Percentiles rank a stretch among this genome's conserved stretches.
Conservation (phyloP, 2,113 vertebrate species). For the Nothobranchius furzeri region DNA sequence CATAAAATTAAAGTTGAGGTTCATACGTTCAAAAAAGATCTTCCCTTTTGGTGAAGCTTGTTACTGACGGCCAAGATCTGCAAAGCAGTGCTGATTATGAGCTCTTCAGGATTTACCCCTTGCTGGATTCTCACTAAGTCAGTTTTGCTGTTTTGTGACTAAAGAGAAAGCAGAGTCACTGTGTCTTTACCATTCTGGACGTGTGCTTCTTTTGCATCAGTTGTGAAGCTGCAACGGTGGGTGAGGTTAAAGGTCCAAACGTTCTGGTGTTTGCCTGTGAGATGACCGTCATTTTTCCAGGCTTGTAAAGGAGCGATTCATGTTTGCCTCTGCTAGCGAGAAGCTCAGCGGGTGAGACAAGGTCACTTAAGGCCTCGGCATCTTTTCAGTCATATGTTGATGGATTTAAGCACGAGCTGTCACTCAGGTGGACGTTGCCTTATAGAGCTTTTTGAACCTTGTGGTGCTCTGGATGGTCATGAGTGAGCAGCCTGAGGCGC, state of each 20-base stretch:
- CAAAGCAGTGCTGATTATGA: constrained; percentile 63
- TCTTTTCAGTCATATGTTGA: constrained; percentile 43
- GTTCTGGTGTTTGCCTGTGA: constrained; percentile 64
- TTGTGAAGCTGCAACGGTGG: constrained; percentile 22
- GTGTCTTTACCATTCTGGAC: constrained; percentile 30
- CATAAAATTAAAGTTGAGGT: too few species aligned
- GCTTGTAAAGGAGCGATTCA: constrained; percentile 41
- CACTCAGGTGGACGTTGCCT: constrained; percentile 30
- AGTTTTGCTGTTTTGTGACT: constrained; percentile 41
- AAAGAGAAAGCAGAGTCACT: constrained; percentile 66
- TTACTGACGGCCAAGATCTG: constrained; percentile 20
- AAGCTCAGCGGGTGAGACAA: constrained; percentile 25
- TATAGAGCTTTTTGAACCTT: constrained; percentile 53
- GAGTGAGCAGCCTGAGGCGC: constrained; percentile 51
- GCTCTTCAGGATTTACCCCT: constrained; percentile 54
- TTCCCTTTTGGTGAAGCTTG: constrained; percentile 27
- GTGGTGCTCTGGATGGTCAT: constrained; percentile 51
- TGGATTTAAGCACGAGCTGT: constrained; percentile 13
- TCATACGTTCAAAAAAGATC: constrained; percentile 21
- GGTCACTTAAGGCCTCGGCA: constrained; percentile 33
- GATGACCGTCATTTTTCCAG: constrained; percentile 61
- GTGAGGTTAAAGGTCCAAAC: constrained; percentile 55
- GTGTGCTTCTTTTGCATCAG: constrained; percentile 31
- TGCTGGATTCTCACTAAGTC: constrained; percentile 41
- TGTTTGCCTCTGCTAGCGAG: constrained; percentile 50